Evolutionary conservation across 2,113 vertebrate species (phyloP).

Genomic region (Mobula birostris): DNA sequence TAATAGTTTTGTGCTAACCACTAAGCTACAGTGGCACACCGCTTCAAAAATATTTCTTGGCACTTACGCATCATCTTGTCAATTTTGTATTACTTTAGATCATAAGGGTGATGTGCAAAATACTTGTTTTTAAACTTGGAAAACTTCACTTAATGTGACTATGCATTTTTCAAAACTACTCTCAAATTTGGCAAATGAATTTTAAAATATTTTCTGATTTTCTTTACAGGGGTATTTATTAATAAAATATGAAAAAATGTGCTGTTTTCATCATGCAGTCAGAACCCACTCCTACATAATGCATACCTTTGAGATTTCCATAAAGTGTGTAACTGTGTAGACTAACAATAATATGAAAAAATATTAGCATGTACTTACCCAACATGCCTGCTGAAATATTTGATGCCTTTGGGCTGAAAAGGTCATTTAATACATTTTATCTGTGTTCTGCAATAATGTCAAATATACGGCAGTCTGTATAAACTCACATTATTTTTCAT

Average conservation of each 20-base stretch:
- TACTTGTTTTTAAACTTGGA: too few relatives aligned
- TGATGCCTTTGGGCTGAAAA: neutral
- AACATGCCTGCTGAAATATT: neutral
- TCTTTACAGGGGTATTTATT: neutral
- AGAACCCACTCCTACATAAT: neutral
- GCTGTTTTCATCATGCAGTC: conserved; percentile 5
- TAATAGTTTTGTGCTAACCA: too few relatives aligned
- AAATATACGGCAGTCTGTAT: neutral
- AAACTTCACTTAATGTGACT: too few relatives aligned
- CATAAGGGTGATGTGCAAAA: too few relatives aligned
- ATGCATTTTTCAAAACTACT: neutral
- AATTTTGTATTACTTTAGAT: too few relatives aligned
- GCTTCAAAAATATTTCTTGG: too few relatives aligned
- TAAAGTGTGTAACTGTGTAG: conserved; percentile 11
- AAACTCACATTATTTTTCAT: neutral
- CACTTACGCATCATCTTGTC: too few relatives aligned
- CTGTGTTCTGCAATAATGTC: neutral
- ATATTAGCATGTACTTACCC: neutral
- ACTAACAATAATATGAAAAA: neutral
- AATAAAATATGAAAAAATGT: neutral
- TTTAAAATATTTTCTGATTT: neutral
- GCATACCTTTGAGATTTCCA: conserved; percentile 21
- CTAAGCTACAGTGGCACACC: too few relatives aligned
- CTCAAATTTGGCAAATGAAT: neutral
- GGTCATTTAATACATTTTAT: neutral